Evolutionary conservation across 2,113 vertebrate genomes (phyloP), one percentile per base, ranked within the genome.

Genomic region (Numenius arquata): DNA sequence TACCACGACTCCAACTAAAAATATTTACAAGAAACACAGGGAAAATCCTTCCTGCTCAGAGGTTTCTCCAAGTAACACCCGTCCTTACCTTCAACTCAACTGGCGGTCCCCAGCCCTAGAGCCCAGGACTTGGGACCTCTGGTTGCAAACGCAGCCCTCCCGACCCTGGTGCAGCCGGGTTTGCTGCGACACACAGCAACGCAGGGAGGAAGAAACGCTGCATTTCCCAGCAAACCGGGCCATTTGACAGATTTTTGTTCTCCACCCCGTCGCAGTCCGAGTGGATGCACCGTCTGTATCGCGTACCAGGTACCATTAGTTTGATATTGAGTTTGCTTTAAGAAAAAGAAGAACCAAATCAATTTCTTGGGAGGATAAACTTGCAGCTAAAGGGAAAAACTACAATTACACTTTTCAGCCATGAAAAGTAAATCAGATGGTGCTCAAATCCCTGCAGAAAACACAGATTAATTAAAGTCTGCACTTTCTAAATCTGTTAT

Each of bases 381-480:
- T 96, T 84, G 29, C 93, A 94, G 96, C 96, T 97, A 96, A 97
- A 90, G 93, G 93, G 88, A 70, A 95, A 94, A 96, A 96, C 95
- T 97, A 98, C 97, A 98, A 96, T 98, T 98, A 98, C 73, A 97
- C 89, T 94, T 98, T 98, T 98, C 96, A 98, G 96, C 89, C 86
- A 97, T 96, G 93, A 97, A 98, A 98, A 97, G 95, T 96, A 98
- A 98, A 97, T 98, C 97, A 97, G 96, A 97, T 98, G 97, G 97
- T 97, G 94, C 98, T 97, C 94, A 98, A 98, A 98, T 98, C 97
- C 97, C 97, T 97, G 94, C 97, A 98, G 97, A 98, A 98, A 98
- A 98, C 97, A 98, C 94, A 98, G 98, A 98, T 98, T 98, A 98
- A 98, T 98, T 98, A 98, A 98, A 98, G 95, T 97, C 97, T 98